Percentiles rank a stretch among this genome's conserved stretches.
These are phyloP conservation scores for Patiria miniata DNA, from an alignment of 35 echinoderm and acorn worm genomes.

Conservation along the genomic window DNA sequence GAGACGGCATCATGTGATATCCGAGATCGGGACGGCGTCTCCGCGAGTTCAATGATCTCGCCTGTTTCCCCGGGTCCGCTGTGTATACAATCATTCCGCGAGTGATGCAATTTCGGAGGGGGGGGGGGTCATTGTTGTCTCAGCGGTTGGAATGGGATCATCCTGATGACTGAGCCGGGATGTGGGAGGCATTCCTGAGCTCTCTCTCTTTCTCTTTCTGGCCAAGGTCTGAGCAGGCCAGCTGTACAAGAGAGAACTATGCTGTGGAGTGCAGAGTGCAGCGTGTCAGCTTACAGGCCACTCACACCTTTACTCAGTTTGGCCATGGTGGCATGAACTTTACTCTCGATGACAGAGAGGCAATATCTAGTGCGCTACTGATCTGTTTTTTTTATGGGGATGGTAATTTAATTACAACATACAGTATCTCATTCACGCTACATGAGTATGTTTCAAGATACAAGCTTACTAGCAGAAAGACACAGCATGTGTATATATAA, in stretches of 20 bases:
- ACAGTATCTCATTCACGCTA: no score
- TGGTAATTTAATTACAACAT: no score
- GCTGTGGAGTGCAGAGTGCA: neutral
- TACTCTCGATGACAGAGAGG: neutral
- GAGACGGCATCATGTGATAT: neutral
- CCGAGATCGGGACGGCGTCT: neutral
- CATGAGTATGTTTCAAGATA: no score
- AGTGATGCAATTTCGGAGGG: slow-evolving; percentile 7
- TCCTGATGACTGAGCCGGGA: neutral
- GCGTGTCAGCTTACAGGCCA: slow-evolving; percentile 2
- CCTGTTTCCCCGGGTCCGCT: neutral
- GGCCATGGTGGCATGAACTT: slow-evolving; percentile 3
- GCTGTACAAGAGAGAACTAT: neutral
- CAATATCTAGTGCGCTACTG: neutral
- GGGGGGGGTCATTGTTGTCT: slow-evolving; percentile 10
- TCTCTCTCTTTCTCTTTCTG: no score
- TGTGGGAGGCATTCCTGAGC: slow-evolving; percentile 24
- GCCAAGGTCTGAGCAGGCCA: neutral
- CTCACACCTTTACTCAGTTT: slow-evolving; percentile 10
- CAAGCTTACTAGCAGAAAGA: no score
- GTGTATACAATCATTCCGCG: slow-evolving; percentile 28
- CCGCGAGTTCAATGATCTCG: slow-evolving; percentile 15
- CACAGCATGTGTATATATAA: no score
- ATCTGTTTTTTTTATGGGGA: no score
- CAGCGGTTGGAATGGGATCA: slow-evolving; percentile 27